Evolutionary conservation across 2,113 vertebrate species (phyloP).

Genomic region (Chloropsis hardwickii): DNA sequence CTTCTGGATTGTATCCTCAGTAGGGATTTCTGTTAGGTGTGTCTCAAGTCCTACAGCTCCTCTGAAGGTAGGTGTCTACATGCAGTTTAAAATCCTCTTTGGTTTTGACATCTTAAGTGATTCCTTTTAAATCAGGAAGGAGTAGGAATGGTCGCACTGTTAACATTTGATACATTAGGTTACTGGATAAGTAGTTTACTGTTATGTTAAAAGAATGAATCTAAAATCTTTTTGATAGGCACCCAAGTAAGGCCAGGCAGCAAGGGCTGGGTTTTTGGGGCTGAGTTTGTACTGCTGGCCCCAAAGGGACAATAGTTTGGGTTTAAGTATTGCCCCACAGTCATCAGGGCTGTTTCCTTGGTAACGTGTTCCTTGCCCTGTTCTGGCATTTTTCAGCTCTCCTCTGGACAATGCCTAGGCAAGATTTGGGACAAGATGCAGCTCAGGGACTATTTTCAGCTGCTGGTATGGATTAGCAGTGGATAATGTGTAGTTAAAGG

Average conservation of each 20-base stretch:
- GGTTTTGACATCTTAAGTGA: rapidly evolving
- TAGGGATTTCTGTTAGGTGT: not conserved
- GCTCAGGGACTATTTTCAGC: not conserved
- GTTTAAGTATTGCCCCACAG: not conserved
- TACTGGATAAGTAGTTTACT: not conserved
- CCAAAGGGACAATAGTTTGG: not conserved
- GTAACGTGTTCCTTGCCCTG: rapidly evolving
- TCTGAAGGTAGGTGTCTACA: not conserved
- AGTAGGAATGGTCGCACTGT: not conserved
- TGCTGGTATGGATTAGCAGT: not conserved
- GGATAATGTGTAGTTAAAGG: not conserved
- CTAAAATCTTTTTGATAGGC: not conserved
- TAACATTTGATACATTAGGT: not conserved
- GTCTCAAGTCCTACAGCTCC: not conserved
- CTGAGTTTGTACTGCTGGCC: not conserved
- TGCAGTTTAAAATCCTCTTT: not conserved
- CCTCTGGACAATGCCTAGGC: not conserved
- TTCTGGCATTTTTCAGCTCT: not conserved
- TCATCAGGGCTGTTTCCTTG: rapidly evolving
- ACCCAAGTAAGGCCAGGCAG: not conserved
- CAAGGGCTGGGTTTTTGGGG: not conserved
- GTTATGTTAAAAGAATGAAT: not conserved
- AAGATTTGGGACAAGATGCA: not conserved
- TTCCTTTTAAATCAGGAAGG: not conserved
- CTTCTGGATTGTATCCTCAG: not conserved